These are phyloP conservation scores for Maccullochella peelii DNA, from an alignment of 2,113 vertebrate genomes.

Conservation along the genomic window DNA sequence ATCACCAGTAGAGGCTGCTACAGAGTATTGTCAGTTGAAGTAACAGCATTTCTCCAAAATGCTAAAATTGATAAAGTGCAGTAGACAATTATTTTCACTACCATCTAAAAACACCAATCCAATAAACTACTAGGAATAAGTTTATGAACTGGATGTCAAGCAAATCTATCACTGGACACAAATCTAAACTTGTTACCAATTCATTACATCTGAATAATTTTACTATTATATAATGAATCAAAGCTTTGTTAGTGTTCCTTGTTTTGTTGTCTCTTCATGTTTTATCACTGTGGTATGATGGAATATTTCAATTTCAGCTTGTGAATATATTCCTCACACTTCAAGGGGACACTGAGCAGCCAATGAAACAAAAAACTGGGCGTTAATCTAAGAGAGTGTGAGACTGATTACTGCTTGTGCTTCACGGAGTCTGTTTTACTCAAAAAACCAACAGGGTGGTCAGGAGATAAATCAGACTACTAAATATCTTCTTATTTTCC, in stretches of 20 bases:
- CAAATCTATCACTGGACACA: slow-evolving; percentile 68
- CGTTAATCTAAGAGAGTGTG: not conserved
- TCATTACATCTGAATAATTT: slow-evolving; percentile 61
- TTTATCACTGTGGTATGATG: slow-evolving; percentile 1
- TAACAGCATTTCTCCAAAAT: slow-evolving; percentile 68
- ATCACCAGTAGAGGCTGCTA: slow-evolving; percentile 60
- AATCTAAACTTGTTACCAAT: slow-evolving; percentile 60
- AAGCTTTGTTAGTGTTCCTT: slow-evolving; percentile 74
- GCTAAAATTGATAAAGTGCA: slow-evolving; percentile 80
- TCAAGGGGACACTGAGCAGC: slow-evolving; percentile 14
- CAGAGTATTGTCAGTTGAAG: slow-evolving; percentile 55
- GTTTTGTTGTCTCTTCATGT: slow-evolving; percentile 24
- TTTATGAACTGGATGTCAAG: slow-evolving; percentile 69
- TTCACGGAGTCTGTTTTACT: slow-evolving; percentile 50
- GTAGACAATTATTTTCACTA: slow-evolving; percentile 60
- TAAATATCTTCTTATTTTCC: slow-evolving; percentile 4
- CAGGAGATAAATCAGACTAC: slow-evolving; percentile 23
- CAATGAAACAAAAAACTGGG: not conserved
- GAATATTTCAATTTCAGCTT: not conserved
- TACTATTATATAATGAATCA: slow-evolving; percentile 54
- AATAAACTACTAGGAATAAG: slow-evolving; percentile 65
- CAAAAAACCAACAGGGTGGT: not conserved
- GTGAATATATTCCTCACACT: slow-evolving; percentile 22
- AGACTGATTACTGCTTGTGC: slow-evolving; percentile 60
- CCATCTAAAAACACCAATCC: slow-evolving; percentile 61